Percentiles rank a stretch among this genome's conserved stretches.
These are phyloP conservation scores for Muscicapa striata DNA, from an alignment of 2,797 vertebrate species.

Conservation along the genomic window DNA sequence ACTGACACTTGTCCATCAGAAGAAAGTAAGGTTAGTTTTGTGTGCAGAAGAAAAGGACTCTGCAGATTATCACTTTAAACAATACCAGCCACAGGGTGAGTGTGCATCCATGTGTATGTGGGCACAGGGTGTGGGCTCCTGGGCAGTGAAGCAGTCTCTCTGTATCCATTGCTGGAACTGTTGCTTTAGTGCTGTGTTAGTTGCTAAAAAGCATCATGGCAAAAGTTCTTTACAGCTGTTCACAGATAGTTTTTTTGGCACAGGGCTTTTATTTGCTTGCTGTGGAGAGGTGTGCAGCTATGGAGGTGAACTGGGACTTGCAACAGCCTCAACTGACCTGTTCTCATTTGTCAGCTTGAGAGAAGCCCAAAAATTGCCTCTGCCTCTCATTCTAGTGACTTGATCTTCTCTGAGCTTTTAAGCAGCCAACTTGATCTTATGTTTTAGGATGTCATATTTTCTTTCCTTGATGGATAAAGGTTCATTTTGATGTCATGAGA, in stretches of 20 bases:
- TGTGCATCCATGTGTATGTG: background rate
- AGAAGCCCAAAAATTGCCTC: background rate
- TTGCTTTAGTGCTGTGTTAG: background rate
- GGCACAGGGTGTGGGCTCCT: accelerated
- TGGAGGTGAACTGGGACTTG: background rate
- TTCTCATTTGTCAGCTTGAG: background rate
- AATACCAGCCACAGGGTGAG: accelerated
- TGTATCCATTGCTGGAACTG: background rate
- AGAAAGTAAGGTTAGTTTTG: background rate
- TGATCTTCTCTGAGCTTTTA: background rate
- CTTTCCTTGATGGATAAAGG: background rate
- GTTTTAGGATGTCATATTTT: background rate
- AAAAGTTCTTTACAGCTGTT: background rate
- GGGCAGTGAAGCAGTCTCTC: background rate
- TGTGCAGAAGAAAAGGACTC: background rate
- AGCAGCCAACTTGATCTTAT: background rate
- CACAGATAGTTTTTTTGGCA: background rate
- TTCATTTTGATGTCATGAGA: background rate
- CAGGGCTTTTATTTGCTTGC: background rate
- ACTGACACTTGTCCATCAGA: background rate
- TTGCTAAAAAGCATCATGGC: background rate
- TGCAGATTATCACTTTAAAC: background rate
- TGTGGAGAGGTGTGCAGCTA: background rate
- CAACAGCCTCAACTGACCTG: background rate
- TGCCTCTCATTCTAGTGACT: background rate